Conservation (phyloP, 2,888 invertebrate species). For the Celastrina argiolus region DNA sequence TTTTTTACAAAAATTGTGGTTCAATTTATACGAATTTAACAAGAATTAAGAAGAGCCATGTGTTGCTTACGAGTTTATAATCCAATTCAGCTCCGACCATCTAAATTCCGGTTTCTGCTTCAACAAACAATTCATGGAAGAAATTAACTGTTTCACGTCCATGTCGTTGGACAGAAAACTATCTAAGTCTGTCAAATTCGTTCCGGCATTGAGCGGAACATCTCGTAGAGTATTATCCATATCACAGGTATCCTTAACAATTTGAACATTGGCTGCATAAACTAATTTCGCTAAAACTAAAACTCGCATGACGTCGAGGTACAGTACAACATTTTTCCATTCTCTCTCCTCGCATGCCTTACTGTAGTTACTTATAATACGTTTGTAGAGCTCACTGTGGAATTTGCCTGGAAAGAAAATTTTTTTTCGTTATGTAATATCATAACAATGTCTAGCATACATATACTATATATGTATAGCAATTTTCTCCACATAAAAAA, state of each 20-base stretch:
- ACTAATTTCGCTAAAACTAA: slow-evolving; percentile 61
- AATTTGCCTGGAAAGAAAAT: slow-evolving; percentile 64
- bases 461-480: too few relatives aligned
- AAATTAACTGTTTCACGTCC: slow-evolving; percentile 76
- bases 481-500: too few relatives aligned
- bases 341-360: slow-evolving; percentile 57
- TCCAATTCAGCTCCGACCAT: slow-evolving; percentile 86
- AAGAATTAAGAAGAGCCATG: too few relatives aligned
- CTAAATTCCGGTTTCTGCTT: slow-evolving; percentile 78
- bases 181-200: slow-evolving; percentile 72
- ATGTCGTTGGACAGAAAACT: slow-evolving; percentile 78
- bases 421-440: too few relatives aligned
- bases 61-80: slow-evolving; percentile 81
- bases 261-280: slow-evolving; percentile 70
- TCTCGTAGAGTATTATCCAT: slow-evolving; percentile 60
- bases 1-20: too few relatives aligned
- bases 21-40: too few relatives aligned
- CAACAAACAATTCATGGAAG: slow-evolving; percentile 79
- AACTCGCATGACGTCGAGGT: slow-evolving; percentile 58
- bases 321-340: slow-evolving; percentile 56
- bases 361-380: slow-evolving; percentile 55
- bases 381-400: slow-evolving; percentile 54
- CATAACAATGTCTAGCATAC: too few relatives aligned
- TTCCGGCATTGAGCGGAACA: slow-evolving; percentile 51
- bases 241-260: slow-evolving; percentile 68